Evolutionary conservation across 2,888 invertebrate genomes (phyloP), one percentile per base, ranked within the genome.

Genomic region (Frankliniella fusca): DNA sequence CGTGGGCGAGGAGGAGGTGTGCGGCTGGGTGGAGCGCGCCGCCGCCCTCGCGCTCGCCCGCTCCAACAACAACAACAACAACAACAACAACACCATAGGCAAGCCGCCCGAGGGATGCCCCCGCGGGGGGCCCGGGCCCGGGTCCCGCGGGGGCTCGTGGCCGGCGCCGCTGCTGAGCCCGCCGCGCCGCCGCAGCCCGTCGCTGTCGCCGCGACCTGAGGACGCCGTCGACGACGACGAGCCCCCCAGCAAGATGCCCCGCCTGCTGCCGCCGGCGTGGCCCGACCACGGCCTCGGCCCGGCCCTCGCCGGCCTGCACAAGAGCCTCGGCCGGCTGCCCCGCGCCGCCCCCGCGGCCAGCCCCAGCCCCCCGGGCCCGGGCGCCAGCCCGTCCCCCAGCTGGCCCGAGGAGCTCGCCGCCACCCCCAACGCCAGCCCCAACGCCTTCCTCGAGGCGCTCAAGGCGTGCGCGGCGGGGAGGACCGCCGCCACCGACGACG

Each of bases 41-140:
- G 70, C 70, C 70, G 70, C 70, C 70, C 70, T 76, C 70, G 70
- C 70, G 27, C 70, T 76, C 70, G 70, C 70, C 70, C 70, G 70
- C 70, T 76, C 70, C 70, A 76, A 76, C 70, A 76, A 76, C 70
- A 70, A 70, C 70, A 65, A 65, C 65, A 65, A 65, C 65, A 65
- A 54, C n/a, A 38, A 54, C 54, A 61, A 61, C 61, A 61, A 61
- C 61, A 61, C 61, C 70, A 76, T 76, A 76, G 70, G 70, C 27
- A 76, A 76, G 70, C 70, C 70, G 23, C 70, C 70, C 27, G 70
- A 76, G 70, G 70, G 70, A 76, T 76, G 70, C 70, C 70, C 70
- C 70, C 70, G 70, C 70, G 70, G 70, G 70, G 70, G 70, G 23
- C n/a, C n/a, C 38, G 38, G 38, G 3, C 38, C 38, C 38, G 38